Percentiles rank a stretch among this genome's conserved stretches.
Evolutionary conservation across 2,888 invertebrate species (phyloP).

Genomic region (Acanthosepion lycidas): DNA sequence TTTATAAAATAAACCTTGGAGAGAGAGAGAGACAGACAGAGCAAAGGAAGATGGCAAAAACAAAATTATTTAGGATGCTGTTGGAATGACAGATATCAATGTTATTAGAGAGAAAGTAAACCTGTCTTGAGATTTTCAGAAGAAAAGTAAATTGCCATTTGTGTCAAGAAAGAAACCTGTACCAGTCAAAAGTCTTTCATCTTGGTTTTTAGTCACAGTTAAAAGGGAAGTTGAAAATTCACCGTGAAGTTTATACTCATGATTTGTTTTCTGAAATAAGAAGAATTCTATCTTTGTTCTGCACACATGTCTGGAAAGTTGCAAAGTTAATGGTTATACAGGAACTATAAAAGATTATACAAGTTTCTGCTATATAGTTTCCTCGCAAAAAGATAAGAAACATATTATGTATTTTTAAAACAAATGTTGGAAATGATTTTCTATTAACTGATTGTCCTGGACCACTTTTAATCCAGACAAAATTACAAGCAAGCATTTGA

Average conservation of each 20-base stretch:
- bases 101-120: not conserved
- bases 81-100: not conserved
- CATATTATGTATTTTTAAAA: too few relatives aligned
- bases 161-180: not conserved
- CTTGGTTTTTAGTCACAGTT: not conserved
- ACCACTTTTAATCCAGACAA: too few relatives aligned
- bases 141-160: not conserved
- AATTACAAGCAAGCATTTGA: too few relatives aligned
- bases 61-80: not conserved
- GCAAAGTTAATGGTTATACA: too few relatives aligned
- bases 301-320: too few relatives aligned
- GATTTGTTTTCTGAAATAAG: not conserved
- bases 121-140: not conserved
- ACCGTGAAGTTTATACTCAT: not conserved
- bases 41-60: not conserved
- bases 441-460: too few relatives aligned
- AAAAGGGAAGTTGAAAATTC: not conserved
- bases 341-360: too few relatives aligned
- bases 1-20: not conserved
- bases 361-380: too few relatives aligned
- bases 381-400: too few relatives aligned
- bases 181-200: not conserved
- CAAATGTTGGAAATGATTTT: too few relatives aligned
- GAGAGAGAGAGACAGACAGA: not conserved
- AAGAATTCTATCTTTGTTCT: not conserved